phyloP scores from a whole-genome alignment of 2,888 invertebrate genomes.

The Apodemia hepburni region DNA sequence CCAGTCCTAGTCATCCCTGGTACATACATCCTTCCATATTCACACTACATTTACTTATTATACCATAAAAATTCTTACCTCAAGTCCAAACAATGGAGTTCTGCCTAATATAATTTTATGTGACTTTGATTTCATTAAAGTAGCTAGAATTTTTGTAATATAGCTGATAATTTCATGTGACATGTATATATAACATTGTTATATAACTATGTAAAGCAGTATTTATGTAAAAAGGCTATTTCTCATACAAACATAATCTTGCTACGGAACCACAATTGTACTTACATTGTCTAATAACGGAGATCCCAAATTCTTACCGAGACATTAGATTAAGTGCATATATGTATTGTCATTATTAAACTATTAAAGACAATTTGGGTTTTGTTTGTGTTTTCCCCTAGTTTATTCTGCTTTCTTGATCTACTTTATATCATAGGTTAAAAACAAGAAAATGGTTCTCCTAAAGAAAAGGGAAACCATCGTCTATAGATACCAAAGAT shows the following conservation, averaged over 20 bases:
- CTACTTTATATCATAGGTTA: too few species aligned
- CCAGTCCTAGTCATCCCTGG: too few species aligned
- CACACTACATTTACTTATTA: too few species aligned
- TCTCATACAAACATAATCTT: slow-evolving; percentile 17
- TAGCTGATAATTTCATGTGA: background rate
- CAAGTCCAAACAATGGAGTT: too few species aligned
- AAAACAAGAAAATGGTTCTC: too few species aligned
- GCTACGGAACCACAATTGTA: slow-evolving; percentile 26
- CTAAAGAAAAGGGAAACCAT: too few species aligned
- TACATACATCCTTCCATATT: too few species aligned
- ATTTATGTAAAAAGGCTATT: slow-evolving; percentile 11
- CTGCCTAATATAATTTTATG: too few species aligned
- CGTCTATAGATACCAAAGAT: too few species aligned
- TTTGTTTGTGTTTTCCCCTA: background rate
- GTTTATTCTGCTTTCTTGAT: too few species aligned
- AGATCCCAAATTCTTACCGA: slow-evolving; percentile 36
- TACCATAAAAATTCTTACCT: too few species aligned
- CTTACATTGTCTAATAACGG: slow-evolving; percentile 26
- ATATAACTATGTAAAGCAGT: background rate
- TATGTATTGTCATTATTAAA: slow-evolving; percentile 31
- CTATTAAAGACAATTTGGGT: slow-evolving; percentile 16
- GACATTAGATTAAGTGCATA: slow-evolving; percentile 40
- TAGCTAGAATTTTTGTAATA: background rate
- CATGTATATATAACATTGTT: slow-evolving; percentile 7
- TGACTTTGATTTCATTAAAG: background rate